A percentile compares a stretch with the other conserved stretches of the same genome.
phyloP scores from a whole-genome alignment of 2,797 vertebrate genomes.

The Coregonus ussuriensis region DNA sequence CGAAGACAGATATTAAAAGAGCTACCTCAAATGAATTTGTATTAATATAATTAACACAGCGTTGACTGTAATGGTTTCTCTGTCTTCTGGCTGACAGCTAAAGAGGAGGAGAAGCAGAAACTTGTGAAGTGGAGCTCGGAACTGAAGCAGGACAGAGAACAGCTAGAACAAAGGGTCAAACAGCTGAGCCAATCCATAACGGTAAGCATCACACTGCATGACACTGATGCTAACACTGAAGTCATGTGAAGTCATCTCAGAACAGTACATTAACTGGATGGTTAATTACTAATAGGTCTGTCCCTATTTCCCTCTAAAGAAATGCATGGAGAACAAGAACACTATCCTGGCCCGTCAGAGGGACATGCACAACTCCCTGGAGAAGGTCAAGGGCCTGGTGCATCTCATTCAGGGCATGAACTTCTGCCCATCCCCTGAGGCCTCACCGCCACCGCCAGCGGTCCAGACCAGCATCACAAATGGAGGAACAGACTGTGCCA shows the following conservation, averaged over 20 bases:
- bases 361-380: slow-evolving; percentile 88
- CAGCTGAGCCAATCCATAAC: slow-evolving; percentile 87
- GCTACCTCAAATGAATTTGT: background rate
- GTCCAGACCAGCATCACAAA: slow-evolving; percentile 71
- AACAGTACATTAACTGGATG: background rate
- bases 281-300: background rate
- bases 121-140: slow-evolving; percentile 88
- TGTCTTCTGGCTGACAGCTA: slow-evolving; percentile 67
- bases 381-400: slow-evolving; percentile 87
- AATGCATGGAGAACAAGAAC: slow-evolving; percentile 89
- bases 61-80: background rate
- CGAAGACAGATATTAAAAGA: background rate
- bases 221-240: background rate
- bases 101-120: slow-evolving; percentile 89
- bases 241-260: background rate
- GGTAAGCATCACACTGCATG: slow-evolving; percentile 65
- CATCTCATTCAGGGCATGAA: slow-evolving; percentile 86
- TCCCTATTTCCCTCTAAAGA: slow-evolving; percentile 64
- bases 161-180: slow-evolving; percentile 86
- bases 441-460: slow-evolving; percentile 59
- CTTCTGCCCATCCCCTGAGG: slow-evolving; percentile 79
- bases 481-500: slow-evolving; percentile 74
- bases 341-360: slow-evolving; percentile 84
- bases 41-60: background rate
- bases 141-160: slow-evolving; percentile 86